Evolutionary conservation across 1,140 invertebrate genomes (phyloP), one percentile per base, ranked within the genome.

Genomic region (Drosophila mojavensis): DNA sequence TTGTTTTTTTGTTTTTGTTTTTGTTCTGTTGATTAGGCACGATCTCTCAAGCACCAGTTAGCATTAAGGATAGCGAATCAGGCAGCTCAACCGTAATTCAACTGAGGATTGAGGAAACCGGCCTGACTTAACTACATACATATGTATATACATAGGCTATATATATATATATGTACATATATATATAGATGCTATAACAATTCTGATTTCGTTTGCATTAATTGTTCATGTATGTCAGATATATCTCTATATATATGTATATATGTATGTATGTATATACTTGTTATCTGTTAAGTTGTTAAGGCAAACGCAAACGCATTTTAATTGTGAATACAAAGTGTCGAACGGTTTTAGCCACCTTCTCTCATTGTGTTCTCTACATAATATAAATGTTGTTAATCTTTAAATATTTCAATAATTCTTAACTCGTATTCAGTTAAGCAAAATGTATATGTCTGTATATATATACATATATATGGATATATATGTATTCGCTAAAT

Each of bases 11-110:
- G 20, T 24, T 24, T 24, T 24, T 2, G 20, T 33, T n/a, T 43
- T n/a, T 43, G 11, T n/a, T n/a, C 24, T 73, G 45, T 65, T 58
- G 54, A 62, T 70, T 78, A 65, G 80, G 80, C 58, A 64, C 79
- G 75, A 83, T 83, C 75, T 83, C 75, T 79, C 75, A 82, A 82
- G 80, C 80, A 83, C 68, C 62, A 83, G 75, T 79, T 67, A 54
- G 50, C 67, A 30, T 50, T 63, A 55, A 36, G 47, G 17, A 47
- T 56, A 43, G 64, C 60, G 41, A 54, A 68, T 73, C 70, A 73
- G 70, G 64, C 70, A 73, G 70, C 70, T 73, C 70, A 73, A 66
- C 50, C 54, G 69, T 58, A 59, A 53, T 68, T 73, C 45, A 83
- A 80, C 72, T 77, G 56, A 77, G 67, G 56, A 84, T 61, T 77